Conservation (phyloP, 1,140 invertebrate species). For the Daktulosphaira vitifoliae region DNA sequence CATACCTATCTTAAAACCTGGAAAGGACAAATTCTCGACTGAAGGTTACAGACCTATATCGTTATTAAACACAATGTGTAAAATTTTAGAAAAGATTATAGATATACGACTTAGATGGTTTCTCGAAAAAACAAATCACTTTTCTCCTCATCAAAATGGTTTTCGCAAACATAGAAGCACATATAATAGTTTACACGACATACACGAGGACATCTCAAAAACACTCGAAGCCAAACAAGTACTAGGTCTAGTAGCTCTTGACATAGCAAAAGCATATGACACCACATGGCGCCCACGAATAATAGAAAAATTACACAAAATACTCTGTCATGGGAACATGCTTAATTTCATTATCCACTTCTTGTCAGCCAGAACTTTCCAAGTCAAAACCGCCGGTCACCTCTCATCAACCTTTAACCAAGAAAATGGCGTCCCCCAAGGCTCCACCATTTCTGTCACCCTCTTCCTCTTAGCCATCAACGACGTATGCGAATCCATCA, state of each 20-base stretch:
- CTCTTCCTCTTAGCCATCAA: not conserved
- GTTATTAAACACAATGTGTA: not conserved
- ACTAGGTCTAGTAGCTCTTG: not conserved
- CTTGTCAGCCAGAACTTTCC: not conserved
- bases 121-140: not conserved
- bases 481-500: not conserved
- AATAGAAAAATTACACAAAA: not conserved
- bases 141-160: not conserved
- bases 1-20: not conserved
- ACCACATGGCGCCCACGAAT: not conserved
- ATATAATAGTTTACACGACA: not conserved
- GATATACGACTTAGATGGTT: not conserved
- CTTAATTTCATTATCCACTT: not conserved
- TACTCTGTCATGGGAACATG: not conserved
- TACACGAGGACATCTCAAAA: not conserved
- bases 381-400: not conserved
- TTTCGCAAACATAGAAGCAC: not conserved
- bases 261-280: not conserved
- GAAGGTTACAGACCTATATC: not conserved
- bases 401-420: not conserved
- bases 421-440: not conserved
- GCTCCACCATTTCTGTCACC: not conserved
- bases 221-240: not conserved
- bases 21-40: not conserved
- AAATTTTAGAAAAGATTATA: conserved; percentile 4